Evolutionary conservation across 2,797 vertebrate genomes (phyloP).

Genomic region (Parauchenoglanis ngamensis): DNA sequence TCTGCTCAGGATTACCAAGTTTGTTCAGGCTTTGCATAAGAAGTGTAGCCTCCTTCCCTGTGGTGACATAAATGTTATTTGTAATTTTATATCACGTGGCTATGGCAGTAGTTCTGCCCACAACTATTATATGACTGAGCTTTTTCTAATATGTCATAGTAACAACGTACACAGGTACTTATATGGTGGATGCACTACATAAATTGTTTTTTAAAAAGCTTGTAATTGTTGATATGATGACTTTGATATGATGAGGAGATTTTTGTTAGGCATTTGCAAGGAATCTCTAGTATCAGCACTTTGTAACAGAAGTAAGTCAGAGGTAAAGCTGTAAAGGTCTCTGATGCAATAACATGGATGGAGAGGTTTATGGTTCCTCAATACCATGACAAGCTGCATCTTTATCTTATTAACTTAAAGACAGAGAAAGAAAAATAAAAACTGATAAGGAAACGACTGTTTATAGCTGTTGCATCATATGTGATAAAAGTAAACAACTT

Average conservation of each 20-base stretch:
- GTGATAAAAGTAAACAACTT: not conserved
- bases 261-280: not conserved
- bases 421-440: no score
- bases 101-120: no score
- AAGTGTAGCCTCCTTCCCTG: constrained; percentile 93
- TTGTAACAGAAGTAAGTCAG: not conserved
- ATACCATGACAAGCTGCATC: no score
- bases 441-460: not conserved
- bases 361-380: not conserved
- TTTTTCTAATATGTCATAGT: not conserved
- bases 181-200: not conserved
- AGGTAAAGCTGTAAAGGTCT: not conserved
- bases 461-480: not conserved
- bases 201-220: not conserved
- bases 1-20: constrained; percentile 85
- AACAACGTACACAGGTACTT: not conserved
- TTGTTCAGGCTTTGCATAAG: constrained; percentile 95
- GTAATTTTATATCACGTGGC: not conserved
- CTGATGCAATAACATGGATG: not conserved
- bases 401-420: not conserved
- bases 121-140: not conserved
- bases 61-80: not conserved
- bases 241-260: not conserved
- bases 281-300: not conserved
- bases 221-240: not conserved